Base-by-base conservation (phyloP, 2,888 invertebrate genomes). In the Polymixis lichenea region DNA sequence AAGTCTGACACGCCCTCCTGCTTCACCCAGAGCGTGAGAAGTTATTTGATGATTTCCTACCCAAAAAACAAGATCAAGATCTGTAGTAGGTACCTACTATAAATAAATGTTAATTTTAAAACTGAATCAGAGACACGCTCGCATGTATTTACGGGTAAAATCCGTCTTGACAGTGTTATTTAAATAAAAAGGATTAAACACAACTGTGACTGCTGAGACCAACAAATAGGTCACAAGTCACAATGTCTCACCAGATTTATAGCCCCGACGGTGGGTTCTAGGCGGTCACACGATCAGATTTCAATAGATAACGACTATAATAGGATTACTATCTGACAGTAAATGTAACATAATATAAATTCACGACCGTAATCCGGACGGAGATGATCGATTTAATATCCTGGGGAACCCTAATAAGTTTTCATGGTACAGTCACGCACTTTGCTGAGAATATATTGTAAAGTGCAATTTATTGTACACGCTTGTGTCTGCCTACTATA, bases 311-410 rank as follows among this genome's bases (percentile, higher is more conserved):
- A 88, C 86, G 80, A 81, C 83, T 77, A 83, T 89, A 90, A 90
- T 91, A 90, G 87, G 91, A 91, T 90, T 91, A 91, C 72, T 86
- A 83, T 88, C 77, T 75, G 88, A 87, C 88, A 80, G 84, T 86
- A 80, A 89, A 79, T 86, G 88, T 88, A 89, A 85, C 87, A 81
- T 89, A 87, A 90, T 88, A 88, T 86, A 84, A 86, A 89, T 86
- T 88, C 88, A 88, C 83, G 90, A 80, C 83, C 79, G 72, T 87
- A 89, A 89, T 89, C 88, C 84, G 77, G 70, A 67, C 76, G 75
- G 72, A 82, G 81, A 82, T 82, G 82, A 82, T 82, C 76, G 78
- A 81, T 84, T 78, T 84, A 84, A 84, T 82, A 73, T 85, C 82
- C 83, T 80, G 80, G 49, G 80, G 82, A 76, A 80, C 77, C 80